Conservation (phyloP, 2,888 invertebrate genomes). For the Parnassius orleans region DNA sequence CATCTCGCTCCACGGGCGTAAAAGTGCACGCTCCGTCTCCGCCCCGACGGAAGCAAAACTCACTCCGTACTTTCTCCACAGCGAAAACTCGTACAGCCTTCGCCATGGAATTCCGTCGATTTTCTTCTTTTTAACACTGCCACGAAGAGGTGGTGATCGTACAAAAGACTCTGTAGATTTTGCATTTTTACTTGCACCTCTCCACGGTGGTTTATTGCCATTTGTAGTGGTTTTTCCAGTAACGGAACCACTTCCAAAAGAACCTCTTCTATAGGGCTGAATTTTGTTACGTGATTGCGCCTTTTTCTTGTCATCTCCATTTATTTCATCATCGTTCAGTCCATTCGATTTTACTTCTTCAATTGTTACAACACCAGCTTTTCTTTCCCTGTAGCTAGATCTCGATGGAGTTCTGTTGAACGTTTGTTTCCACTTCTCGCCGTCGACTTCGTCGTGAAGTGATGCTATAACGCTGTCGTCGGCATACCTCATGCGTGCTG, state of each 20-base stretch:
- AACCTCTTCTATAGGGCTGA: conserved; percentile 55
- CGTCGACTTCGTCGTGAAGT: conserved; percentile 67
- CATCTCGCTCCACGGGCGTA: conserved; percentile 66
- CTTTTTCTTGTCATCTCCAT: conserved; percentile 67
- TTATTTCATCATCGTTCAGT: conserved; percentile 62
- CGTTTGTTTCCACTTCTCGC: conserved; percentile 62
- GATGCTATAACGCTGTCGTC: conserved; percentile 68
- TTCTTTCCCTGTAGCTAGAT: conserved; percentile 69
- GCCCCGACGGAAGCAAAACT: conserved; percentile 68
- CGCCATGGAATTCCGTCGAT: conserved; percentile 77
- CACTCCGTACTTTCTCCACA: conserved; percentile 77
- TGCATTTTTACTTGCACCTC: conserved; percentile 62
- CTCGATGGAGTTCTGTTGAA: conserved; percentile 63
- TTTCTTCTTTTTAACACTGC: conserved; percentile 66
- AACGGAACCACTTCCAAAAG: conserved; percentile 47
- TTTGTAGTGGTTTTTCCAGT: conserved; percentile 55
- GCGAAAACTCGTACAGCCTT: conserved; percentile 78
- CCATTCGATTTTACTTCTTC: conserved; percentile 73
- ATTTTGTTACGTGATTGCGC: conserved; percentile 49
- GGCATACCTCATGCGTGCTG: conserved; percentile 80
- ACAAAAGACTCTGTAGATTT: conserved; percentile 59
- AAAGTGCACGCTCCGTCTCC: conserved; percentile 63
- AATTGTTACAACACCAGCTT: conserved; percentile 71
- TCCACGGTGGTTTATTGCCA: conserved; percentile 73
- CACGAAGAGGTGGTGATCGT: conserved; percentile 64